Conservation (phyloP, 2,113 vertebrate species). For the Ceyx cyanopectus region DNA sequence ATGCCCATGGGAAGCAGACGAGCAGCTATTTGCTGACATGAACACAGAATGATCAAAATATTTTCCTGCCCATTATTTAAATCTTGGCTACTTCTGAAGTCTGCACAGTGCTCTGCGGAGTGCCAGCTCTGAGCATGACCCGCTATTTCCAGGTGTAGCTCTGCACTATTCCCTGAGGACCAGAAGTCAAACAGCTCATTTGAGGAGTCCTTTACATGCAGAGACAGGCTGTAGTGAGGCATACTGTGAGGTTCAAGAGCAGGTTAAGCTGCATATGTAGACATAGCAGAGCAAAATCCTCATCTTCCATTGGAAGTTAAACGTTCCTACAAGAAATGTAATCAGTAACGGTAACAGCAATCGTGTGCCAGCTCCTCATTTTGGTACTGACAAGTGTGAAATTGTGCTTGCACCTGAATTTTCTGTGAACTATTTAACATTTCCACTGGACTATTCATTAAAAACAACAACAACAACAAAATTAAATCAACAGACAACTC, state of each 20-base stretch:
- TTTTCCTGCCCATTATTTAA: conserved; percentile 8
- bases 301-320: neutral
- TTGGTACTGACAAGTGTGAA: conserved; percentile 14
- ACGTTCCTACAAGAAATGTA: neutral
- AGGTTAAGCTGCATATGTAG: neutral
- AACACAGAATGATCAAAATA: neutral
- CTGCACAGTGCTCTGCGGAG: neutral
- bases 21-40: neutral
- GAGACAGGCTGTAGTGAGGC: neutral
- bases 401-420: conserved; percentile 8
- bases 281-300: neutral
- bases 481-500: neutral
- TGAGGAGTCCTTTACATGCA: rapidly evolving
- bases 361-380: neutral
- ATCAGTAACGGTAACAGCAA: neutral
- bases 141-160: neutral
- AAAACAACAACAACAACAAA: neutral
- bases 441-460: neutral
- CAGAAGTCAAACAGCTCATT: neutral
- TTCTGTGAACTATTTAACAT: conserved; percentile 10
- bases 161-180: neutral
- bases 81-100: neutral
- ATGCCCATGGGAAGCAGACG: neutral
- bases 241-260: neutral
- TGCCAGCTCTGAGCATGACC: conserved; percentile 14